Base-by-base conservation (phyloP, 2,888 invertebrate species). In the Clanis bilineata region DNA sequence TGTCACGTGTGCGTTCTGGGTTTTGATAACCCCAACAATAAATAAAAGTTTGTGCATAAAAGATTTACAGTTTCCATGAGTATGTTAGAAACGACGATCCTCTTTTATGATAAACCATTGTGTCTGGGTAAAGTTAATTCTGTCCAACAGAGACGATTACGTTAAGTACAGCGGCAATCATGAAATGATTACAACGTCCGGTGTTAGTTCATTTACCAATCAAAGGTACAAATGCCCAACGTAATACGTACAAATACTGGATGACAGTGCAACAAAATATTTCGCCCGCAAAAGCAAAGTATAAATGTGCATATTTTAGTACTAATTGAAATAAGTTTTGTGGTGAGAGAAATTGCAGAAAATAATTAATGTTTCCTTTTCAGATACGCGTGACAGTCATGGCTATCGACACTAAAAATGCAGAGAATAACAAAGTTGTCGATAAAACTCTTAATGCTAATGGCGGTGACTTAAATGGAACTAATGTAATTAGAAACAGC, bases 121-220 rank as follows among this genome's bases (percentile, higher is more conserved):
- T 80, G 71, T 69, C 80, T 76, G 77, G 76, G 85, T 83, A 85
- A 87, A 86, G 79, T 79, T 78, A 77, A 85, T 85, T 83, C 82
- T 72, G 76, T 69, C 71, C 70, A 74, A 77, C 77, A 73, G 71
- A 76, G 70, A 81, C 79, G 77, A 88, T 89, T 88, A 87, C 83
- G 74, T 67, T 82, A 86, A 88, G 82, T 80, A 86, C 81, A 74
- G 71, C 71, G 71, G 78, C 80, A 87, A 89, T 90, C 85, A 89
- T 88, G 76, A 73, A 80, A 89, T 85, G 84, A 89, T 90, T 89
- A 88, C 84, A 65, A 65, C 83, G 81, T 90, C 90, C 90, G 88
- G 88, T 76, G 72, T 76, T 78, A 76, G 72, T 80, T 80, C 80
- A 84, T 87, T 86, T 85, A 82, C 75, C 77, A 83, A 88, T 85